Percentiles rank a stretch among this genome's conserved stretches.
Conservation (phyloP, 2,797 vertebrate genomes). For the Botia almorhae region DNA sequence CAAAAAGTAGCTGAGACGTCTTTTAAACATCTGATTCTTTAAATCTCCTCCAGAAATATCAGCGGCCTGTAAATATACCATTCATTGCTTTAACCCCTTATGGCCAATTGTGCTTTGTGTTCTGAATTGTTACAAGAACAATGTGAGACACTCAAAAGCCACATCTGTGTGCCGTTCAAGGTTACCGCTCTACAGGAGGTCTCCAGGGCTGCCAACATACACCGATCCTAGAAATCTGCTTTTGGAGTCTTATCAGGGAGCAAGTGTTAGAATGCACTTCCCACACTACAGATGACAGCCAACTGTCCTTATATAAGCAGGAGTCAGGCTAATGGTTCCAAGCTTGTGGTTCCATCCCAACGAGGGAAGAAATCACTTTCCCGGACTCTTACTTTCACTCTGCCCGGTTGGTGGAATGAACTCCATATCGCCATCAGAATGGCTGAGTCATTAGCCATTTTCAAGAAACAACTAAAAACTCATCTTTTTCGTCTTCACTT, state of each 20-base stretch:
- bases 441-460: too few species aligned
- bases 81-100: slow-evolving; percentile 59
- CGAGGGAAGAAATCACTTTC: too few species aligned
- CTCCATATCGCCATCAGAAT: too few species aligned
- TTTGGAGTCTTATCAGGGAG: slow-evolving; percentile 71
- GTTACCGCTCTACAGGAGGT: slow-evolving; percentile 59
- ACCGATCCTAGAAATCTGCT: slow-evolving; percentile 84
- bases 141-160: slow-evolving; percentile 66
- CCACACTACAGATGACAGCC: slow-evolving; percentile 71
- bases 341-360: too few species aligned
- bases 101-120: slow-evolving; percentile 60
- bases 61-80: slow-evolving; percentile 41
- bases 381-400: too few species aligned
- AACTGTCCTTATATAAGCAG: slow-evolving; percentile 72
- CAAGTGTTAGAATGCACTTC: slow-evolving; percentile 85
- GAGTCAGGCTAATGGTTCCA: slow-evolving; percentile 33
- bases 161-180: slow-evolving; percentile 76
- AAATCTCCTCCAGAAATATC: background rate
- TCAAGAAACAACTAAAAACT: too few species aligned
- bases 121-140: slow-evolving; percentile 48
- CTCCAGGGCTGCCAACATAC: slow-evolving; percentile 70
- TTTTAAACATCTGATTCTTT: background rate
- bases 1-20: too few species aligned
- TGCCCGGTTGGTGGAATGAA: too few species aligned
- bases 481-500: too few species aligned